Evolutionary conservation across 1,140 invertebrate genomes (phyloP), one percentile per base, ranked within the genome.

Genomic region (Cyphomyrmex costatus): DNA sequence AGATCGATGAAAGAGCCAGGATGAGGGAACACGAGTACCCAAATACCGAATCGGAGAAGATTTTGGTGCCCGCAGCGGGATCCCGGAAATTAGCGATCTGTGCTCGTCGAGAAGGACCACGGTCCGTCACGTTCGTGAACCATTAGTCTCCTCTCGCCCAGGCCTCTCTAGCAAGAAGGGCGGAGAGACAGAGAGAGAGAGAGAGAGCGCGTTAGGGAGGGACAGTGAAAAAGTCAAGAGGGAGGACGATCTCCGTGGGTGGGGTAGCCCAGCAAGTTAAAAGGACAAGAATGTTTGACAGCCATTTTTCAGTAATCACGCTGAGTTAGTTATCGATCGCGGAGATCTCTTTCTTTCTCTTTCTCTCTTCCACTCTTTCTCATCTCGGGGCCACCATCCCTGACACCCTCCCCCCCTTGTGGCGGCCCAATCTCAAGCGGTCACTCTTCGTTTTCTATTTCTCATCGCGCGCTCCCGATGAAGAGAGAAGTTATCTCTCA

Each of bases 221-320:
- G 51, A 73, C 42, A 49, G 27, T 27, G 56, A 71, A 30, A 65
- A 53, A 66, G 51, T 21, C 73, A 70, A 33, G 79, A 86, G 84
- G 86, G 76, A 65, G 51, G 56, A 82, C 63, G 58, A 60, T 78
- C 83, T 80, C 70, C 82, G 90, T 92, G 91, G 92, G 92, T 93
- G 92, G 92, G 92, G 91, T 92, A 90, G 85, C 89, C 91, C 91
- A 86, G 73, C 90, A 91, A 93, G 90, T 93, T 92, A 95, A 94
- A 94, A 94, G 93, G 93, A 93, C 92, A 94, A 92, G 93, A 93
- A 94, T 95, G 92, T 95, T 95, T 95, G 94, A 95, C 94, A 95
- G 94, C 93, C 93, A 95, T 95, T 94, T 95, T 94, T 95, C 94
- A 94, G 93, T 95, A 94, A 95, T 95, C 94, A 93, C 92, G 90